Base-by-base conservation (phyloP, 2,888 invertebrate genomes). In the Chrysodeixis includens region DNA sequence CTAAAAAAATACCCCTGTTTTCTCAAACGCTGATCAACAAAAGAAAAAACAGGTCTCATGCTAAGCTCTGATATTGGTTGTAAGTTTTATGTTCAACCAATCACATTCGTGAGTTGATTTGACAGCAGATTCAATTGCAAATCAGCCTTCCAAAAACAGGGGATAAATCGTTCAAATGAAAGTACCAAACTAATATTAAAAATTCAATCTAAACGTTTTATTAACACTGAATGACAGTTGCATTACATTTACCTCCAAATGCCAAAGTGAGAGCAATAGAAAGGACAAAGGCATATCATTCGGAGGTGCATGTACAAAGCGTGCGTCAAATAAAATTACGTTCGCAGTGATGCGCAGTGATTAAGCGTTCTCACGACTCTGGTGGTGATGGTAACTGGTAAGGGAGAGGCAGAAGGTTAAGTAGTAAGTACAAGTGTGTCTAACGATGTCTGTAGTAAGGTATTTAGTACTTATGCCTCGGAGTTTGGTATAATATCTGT, bases 251-350 rank as follows among this genome's bases (percentile, higher is more conserved):
- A 53, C 30, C 57, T 30, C 54, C 67, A 5, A 40, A 40, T 40
- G 40, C n/a, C 40, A 40, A 40, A 40, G 62, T 71, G 16, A 68
- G 60, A 56, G 14, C 68, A 74, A 60, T 69, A 59, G 66, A 16
- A 61, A 72, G 62, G 62, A 74, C 69, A 74, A 77, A 81, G 81
- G 66, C 44, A 69, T 76, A 76, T 71, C 73, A 44, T 71, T 66
- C 65, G 66, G 53, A 63, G 66, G 62, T 69, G 71, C 71, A 59
- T 65, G 70, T 71, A 79, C 76, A 76, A 76, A 72, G 73, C 56
- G 75, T 63, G 72, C 64, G 88, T 89, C 90, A 83, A 83, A 86
- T 78, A 69, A 76, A 83, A 89, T 90, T 80, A 86, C 82, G 82
- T 87, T 86, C 84, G 81, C 79, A 71, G 79, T 75, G 71, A 68